Evolutionary conservation across 2,113 vertebrate species (phyloP), one percentile per base, ranked within the genome.

Genomic region (Eptesicus fuscus): DNA sequence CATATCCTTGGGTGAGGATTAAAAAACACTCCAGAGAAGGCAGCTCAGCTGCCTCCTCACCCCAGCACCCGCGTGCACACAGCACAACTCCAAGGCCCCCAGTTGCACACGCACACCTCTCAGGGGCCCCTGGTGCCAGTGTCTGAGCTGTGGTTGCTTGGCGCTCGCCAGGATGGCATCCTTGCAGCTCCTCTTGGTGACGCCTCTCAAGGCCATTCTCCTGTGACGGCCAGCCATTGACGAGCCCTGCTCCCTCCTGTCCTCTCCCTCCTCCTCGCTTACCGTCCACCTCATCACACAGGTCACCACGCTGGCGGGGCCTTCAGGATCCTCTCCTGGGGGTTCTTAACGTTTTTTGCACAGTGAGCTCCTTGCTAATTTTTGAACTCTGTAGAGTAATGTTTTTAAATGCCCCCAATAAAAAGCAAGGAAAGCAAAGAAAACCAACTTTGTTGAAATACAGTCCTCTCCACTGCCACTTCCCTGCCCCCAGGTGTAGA

Each of bases 1-100:
- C 63, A 67, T 67, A 67, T n/a, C 32, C 14, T 32, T 17, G 14
- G 14, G 32, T n/a, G 63, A 67, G 14, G 63, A 67, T 67, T 67
- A 30, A 71, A 77, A 84, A 78, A 53, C 42, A 28, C 42, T 61
- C 40, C 53, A 84, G 67, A 93, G 80, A 71, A 90, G 42, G 35
- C 7, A 7, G n/a, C 20, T 13, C 17, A 14, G 0, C 28, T 14
- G 9, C 42, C 18, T 23, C 30, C 61, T 74, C 9, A 42, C 3
- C 67, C 37, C 63, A 42, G 1, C 16, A 14, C 1, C 0, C 0
- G 4, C 23, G 3, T 0, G 20, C 23, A 6, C 40, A 17, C n/a
- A 2, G 18, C 2, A 28, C 35, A 16, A 0, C 63, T 13, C 18
- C 1, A 23, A 59, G 44, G 12, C 20, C 14, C 47, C 35, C 44